Evolutionary conservation across 1,140 invertebrate genomes (phyloP), one percentile per base, ranked within the genome.

Genomic region (Leptopilina clavipes): DNA sequence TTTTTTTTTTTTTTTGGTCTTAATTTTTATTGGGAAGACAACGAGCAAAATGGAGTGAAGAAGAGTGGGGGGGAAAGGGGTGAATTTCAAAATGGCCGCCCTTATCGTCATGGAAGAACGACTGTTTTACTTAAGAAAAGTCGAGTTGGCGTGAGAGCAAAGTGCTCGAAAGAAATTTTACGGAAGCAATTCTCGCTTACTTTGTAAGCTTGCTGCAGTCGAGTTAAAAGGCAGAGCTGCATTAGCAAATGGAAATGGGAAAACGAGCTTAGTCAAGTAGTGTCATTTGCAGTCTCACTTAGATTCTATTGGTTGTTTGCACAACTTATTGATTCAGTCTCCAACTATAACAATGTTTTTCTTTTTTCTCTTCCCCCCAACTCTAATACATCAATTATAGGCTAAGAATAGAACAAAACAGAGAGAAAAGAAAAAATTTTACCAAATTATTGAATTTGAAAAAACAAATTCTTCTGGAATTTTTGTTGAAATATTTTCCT

Each of bases 191-290:
- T 65, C 59, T 65, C 25, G 59, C 59, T 65, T 31, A 65, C 59
- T 65, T 65, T 37, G 59, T 65, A 65, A 65, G 59, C 22, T 65
- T 52, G 48, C 48, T 65, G 59, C 59, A 65, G 59, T 65, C 59
- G 22, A 65, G 59, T 65, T 65, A 65, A 65, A 65, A 65, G 12
- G 59, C 22, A 40, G 37, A 65, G 59, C 59, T 65, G 59, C 25
- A 65, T 65, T 65, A 65, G 59, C 59, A 65, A 65, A 65, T 65
- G 59, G 59, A 65, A 65, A 65, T 65, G 59, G 22, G 59, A 31
- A 65, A 65, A 65, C 59, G 59, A 65, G 59, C 59, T 65, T 65
- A 65, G 59, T 65, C 59, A 65, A 65, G 59, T 65, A 65, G 59
- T 65, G 59, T 65, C 59, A 65, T 65, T 65, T 65, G 59, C 59